A percentile compares a stretch with the other conserved stretches of the same genome.
Evolutionary conservation across 2,888 invertebrate genomes (phyloP).

Genomic region (Smittia sp.): DNA sequence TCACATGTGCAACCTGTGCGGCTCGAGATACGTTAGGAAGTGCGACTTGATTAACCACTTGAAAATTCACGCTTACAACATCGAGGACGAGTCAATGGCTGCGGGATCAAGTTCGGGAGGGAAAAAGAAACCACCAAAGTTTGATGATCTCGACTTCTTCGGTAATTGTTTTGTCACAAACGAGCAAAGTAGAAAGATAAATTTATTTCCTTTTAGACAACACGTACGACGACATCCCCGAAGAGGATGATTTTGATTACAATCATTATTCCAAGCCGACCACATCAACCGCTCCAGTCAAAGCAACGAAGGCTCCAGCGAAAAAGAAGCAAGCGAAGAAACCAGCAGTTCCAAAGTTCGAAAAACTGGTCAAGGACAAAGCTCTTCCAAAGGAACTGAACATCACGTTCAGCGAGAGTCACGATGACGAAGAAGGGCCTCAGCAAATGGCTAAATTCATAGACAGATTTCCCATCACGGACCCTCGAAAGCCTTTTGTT

Average conservation of each 20-base stretch:
- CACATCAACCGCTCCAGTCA: not conserved
- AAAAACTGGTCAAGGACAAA: slow-evolving; percentile 5
- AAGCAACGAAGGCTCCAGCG: not conserved
- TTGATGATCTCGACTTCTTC: slow-evolving; percentile 18
- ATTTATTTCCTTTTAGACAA: slow-evolving; percentile 19
- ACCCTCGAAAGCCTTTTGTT: slow-evolving; percentile 75
- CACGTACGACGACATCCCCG: not conserved
- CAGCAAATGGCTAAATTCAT: not conserved
- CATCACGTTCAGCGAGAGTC: not conserved
- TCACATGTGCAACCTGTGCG: slow-evolving; percentile 78
- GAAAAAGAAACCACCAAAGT: slow-evolving; percentile 20
- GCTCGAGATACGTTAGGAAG: slow-evolving; percentile 74
- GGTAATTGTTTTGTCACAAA: not conserved
- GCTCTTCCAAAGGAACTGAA: not conserved
- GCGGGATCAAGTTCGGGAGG: slow-evolving; percentile 51
- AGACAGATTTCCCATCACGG: slow-evolving; percentile 58
- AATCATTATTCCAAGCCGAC: slow-evolving; percentile 35
- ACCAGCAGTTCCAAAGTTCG: not conserved
- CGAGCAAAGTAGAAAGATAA: not conserved
- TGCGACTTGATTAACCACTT: slow-evolving; percentile 80
- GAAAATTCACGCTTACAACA: slow-evolving; percentile 75
- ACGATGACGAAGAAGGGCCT: not conserved
- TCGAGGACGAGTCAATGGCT: slow-evolving; percentile 58
- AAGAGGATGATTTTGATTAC: slow-evolving; percentile 34
- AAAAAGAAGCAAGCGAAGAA: slow-evolving; percentile 23